phyloP scores from a whole-genome alignment of 30 jellyfish, hydroid and myxozoan species.

The Turritopsis dohrnii region DNA sequence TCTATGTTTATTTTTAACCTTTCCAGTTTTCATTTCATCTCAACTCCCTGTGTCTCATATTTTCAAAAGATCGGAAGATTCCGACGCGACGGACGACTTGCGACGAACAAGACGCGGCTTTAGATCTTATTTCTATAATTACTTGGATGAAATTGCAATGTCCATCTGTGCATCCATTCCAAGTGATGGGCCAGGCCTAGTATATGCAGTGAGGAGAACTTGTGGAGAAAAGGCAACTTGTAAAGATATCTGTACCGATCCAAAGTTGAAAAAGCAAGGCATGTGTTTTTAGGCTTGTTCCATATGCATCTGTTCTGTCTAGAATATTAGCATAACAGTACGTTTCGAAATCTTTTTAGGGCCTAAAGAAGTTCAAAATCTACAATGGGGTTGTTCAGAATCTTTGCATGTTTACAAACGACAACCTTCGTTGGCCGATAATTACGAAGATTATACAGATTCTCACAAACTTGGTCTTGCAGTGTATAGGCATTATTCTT shows the following conservation, averaged over 20 bases:
- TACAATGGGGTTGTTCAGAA: conserved; percentile 90
- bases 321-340: too few species aligned
- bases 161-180: conserved; percentile 98
- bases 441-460: conserved; percentile 93
- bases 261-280: conserved; percentile 91
- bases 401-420: conserved; percentile 94
- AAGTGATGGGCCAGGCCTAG: conserved; percentile 99
- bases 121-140: conserved; percentile 91
- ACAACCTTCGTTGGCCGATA: conserved; percentile 95
- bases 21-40: conserved; percentile 23
- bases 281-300: too few species aligned
- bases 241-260: conserved; percentile 92
- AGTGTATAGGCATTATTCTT: conserved; percentile 91
- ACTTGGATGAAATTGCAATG: conserved; percentile 98
- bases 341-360: conserved; percentile 38
- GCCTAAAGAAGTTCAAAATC: conserved; percentile 84
- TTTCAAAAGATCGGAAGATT: conserved; percentile 15
- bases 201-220: conserved; percentile 95
- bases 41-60: conserved; percentile 38
- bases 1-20: background rate
- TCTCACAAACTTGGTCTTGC: conserved; percentile 96
- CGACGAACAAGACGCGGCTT: conserved; percentile 81
- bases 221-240: conserved; percentile 99
- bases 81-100: conserved; percentile 4
- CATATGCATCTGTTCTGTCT: too few species aligned